Percentiles rank a stretch among this genome's conserved stretches.
These are phyloP conservation scores for Stenichneumon culpator DNA, from an alignment of 2,888 invertebrate genomes.

Conservation along the genomic window DNA sequence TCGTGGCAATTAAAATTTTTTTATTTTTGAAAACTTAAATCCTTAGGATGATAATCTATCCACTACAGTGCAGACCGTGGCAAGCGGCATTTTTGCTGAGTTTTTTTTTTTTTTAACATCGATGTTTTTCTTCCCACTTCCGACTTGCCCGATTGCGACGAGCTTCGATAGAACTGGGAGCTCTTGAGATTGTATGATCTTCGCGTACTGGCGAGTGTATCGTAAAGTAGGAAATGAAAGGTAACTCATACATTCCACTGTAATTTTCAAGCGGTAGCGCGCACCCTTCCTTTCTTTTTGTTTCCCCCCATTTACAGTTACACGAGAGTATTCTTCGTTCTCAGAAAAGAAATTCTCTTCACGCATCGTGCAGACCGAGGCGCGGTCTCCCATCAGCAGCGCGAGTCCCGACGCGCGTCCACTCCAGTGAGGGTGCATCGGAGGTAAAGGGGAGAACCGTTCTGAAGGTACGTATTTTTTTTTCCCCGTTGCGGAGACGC, in stretches of 20 bases:
- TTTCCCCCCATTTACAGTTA: slow-evolving; percentile 23
- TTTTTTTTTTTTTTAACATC: neutral
- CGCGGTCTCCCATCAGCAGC: slow-evolving; percentile 22
- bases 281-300: slow-evolving; percentile 1
- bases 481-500: neutral
- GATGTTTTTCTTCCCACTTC: neutral
- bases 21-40: too few species aligned
- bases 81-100: neutral
- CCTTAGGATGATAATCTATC: too few species aligned
- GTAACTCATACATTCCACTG: slow-evolving; percentile 5
- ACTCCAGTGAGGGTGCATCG: slow-evolving; percentile 4
- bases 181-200: neutral
- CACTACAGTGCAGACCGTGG: too few species aligned
- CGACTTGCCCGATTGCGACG: neutral
- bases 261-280: slow-evolving; percentile 28
- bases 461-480: neutral
- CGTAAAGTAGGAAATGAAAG: slow-evolving; percentile 5
- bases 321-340: slow-evolving; percentile 47
- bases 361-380: slow-evolving; percentile 11
- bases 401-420: slow-evolving; percentile 15
- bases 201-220: neutral
- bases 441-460: slow-evolving; percentile 8
- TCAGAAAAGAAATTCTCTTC: slow-evolving; percentile 36
- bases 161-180: neutral
- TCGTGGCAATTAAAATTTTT: too few species aligned